Evolutionary conservation across 2,113 vertebrate genomes (phyloP).

Genomic region (Sinocyclocheilus anshuiensis): DNA sequence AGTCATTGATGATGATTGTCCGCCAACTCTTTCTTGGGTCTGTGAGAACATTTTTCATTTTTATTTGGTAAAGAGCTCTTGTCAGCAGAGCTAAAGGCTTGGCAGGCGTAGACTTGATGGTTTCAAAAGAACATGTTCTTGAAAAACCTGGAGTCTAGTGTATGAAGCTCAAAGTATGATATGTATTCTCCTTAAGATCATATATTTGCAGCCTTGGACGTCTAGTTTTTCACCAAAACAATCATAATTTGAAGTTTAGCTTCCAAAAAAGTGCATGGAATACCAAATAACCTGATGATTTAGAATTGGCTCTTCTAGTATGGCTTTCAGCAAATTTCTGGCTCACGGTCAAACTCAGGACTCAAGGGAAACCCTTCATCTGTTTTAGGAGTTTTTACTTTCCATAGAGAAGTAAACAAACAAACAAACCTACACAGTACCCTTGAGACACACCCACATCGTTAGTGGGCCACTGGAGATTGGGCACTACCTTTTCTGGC

Average conservation of each 20-base stretch:
- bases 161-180: not conserved
- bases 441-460: conserved; percentile 37
- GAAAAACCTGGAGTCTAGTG: not conserved
- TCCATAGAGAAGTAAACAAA: conserved; percentile 45
- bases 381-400: conserved; percentile 17
- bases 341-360: not conserved
- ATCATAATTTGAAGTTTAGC: not conserved
- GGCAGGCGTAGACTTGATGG: not conserved
- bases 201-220: not conserved
- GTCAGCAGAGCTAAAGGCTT: conserved; percentile 18
- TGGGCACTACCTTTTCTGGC: conserved; percentile 53
- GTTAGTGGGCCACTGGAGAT: conserved; percentile 12
- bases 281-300: not conserved
- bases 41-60: not conserved
- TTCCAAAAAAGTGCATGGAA: not conserved
- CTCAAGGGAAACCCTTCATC: not conserved
- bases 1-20: not conserved
- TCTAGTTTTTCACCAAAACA: not conserved
- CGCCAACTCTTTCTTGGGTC: conserved; percentile 14
- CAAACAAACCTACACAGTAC: conserved; percentile 27
- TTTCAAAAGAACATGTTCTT: not conserved
- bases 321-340: not conserved
- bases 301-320: not conserved
- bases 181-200: not conserved
- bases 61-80: conserved; percentile 27